Conservation (phyloP, 2,113 vertebrate species). For the Paradisaea rubra region DNA sequence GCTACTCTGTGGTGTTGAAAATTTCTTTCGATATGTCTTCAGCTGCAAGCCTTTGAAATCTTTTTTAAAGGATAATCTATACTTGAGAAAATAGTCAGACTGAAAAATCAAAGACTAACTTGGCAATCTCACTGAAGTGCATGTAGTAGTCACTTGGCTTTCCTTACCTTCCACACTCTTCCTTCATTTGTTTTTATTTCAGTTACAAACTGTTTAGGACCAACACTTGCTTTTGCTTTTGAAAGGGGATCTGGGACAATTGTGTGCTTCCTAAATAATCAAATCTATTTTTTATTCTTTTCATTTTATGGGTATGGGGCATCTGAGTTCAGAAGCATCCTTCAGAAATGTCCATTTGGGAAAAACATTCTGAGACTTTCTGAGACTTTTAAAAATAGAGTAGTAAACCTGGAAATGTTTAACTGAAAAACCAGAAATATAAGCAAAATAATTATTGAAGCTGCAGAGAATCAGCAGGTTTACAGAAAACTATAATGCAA, state of each 20-base stretch:
- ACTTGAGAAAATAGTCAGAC: background rate
- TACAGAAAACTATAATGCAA: background rate
- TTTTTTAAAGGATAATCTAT: background rate
- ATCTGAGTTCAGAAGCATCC: background rate
- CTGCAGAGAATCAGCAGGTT: background rate
- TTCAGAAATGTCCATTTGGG: background rate
- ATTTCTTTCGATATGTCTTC: background rate
- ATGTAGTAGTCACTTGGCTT: background rate
- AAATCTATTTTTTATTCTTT: background rate
- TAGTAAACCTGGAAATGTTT: background rate
- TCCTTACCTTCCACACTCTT: background rate
- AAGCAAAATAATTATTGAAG: background rate
- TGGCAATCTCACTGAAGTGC: background rate
- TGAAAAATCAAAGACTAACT: background rate
- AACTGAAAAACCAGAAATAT: background rate
- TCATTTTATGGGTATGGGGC: background rate
- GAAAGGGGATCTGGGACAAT: background rate
- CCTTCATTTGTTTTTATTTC: background rate
- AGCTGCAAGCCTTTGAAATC: background rate
- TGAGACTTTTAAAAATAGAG: background rate
- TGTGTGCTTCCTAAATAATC: background rate
- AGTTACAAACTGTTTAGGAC: background rate
- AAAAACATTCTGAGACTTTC: background rate
- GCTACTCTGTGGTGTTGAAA: background rate
- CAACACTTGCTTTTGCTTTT: background rate